Evolutionary conservation across 2,888 invertebrate species (phyloP), one percentile per base, ranked within the genome.

Genomic region (Xestia rhomboidea): DNA sequence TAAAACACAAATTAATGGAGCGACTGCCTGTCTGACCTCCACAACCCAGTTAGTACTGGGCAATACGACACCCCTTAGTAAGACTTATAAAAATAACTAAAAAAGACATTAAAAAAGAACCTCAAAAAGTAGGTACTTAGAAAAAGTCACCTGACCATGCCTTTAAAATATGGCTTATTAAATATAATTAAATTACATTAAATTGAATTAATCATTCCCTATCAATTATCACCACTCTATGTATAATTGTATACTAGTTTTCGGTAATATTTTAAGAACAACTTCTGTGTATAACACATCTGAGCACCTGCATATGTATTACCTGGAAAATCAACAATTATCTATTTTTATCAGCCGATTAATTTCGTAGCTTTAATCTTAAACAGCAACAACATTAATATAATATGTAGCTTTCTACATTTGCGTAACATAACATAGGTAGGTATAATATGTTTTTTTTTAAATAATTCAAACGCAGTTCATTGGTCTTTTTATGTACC

Each of bases 401-500:
- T 62, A 83, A 41, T 41, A 41, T 44, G 15, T 44, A 49, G 74
- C 81, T 87, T 78, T 87, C 79, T 84, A 88, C 63, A 77, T 88
- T 88, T 79, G 79, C 77, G 82, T 79, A 86, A 84, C 73, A 77
- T 84, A 77, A 8, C 15, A 49, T 64, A 81, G 41, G 51, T 76
- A 78, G 64, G 62, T 66, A 80, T 80, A 68, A 51, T 67, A 63
- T 41, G 41, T 74, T 18, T 71, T 71, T 74, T 80, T 83, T 79
- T 70, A 30, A 82, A 81, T 86, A 87, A 82, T 87, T 81, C 81
- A 72, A 71, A 73, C 60, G 18, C 49, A 82, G 88, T 88, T 89
- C 88, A 83, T 84, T 85, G 89, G 81, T 85, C 87, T 74, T 79
- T 89, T 89, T 84, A 88, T 89, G 82, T 89, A 82, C 81, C 75